Evolutionary conservation across 2,888 invertebrate genomes (phyloP).

Genomic region (Tinea trinotella): DNA sequence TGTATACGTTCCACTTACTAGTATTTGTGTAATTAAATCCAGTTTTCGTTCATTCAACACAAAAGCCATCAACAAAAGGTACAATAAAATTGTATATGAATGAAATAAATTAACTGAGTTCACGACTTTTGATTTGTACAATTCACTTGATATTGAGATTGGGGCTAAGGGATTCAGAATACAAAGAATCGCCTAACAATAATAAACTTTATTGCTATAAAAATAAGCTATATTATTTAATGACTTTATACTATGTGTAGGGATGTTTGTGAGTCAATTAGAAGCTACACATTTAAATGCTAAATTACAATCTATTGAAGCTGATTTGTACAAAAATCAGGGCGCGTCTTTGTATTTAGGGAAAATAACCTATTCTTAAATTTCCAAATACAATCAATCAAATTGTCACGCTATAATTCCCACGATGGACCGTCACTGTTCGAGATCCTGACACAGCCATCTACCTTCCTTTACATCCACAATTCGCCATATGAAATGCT

Average conservation of each 20-base stretch:
- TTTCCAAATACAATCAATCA: too few species aligned
- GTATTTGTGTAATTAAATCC: background rate
- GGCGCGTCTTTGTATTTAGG: background rate
- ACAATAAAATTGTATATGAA: background rate
- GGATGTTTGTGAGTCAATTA: background rate
- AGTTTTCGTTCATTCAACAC: slow-evolving; percentile 6
- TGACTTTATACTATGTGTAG: background rate
- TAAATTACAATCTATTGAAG: slow-evolving; percentile 13
- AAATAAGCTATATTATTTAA: background rate
- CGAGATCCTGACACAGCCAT: too few species aligned
- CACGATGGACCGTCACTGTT: too few species aligned
- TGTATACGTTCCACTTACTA: background rate
- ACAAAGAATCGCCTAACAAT: background rate
- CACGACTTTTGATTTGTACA: slow-evolving; percentile 13
- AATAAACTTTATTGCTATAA: background rate
- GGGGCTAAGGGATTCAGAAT: background rate
- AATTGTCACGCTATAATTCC: too few species aligned
- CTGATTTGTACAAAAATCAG: slow-evolving; percentile 7
- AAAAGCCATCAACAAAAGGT: slow-evolving; percentile 8
- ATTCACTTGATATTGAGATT: slow-evolving; percentile 11
- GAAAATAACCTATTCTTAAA: too few species aligned
- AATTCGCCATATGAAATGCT: too few species aligned
- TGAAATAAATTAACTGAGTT: slow-evolving; percentile 12
- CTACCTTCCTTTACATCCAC: too few species aligned
- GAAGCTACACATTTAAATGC: background rate